Conservation (phyloP, 2,113 vertebrate genomes). For the Pica pica region DNA sequence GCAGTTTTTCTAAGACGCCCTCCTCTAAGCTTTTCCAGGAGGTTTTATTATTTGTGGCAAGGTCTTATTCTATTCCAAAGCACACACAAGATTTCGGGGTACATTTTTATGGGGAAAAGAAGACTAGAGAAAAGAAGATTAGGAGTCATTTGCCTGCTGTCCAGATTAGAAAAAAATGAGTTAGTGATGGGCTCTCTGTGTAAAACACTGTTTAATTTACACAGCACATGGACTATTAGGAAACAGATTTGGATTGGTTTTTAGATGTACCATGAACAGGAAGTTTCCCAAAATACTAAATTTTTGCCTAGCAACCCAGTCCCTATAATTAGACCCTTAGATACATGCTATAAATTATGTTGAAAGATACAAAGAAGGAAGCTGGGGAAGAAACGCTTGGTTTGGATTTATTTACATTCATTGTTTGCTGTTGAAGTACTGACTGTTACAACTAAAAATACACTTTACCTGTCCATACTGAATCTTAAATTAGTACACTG, state of each 20-base stretch:
- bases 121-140: background rate
- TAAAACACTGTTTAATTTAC: background rate
- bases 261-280: background rate
- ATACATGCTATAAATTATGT: background rate
- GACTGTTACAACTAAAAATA: background rate
- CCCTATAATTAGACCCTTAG: conserved; percentile 22
- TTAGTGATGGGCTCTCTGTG: background rate
- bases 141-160: background rate
- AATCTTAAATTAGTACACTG: background rate
- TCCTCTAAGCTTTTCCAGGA: background rate
- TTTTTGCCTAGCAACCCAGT: conserved; percentile 53
- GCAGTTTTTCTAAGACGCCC: background rate
- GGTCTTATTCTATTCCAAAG: background rate
- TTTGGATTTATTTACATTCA: background rate
- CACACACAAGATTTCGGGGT: background rate
- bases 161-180: background rate
- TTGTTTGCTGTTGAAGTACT: background rate
- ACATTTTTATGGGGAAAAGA: background rate
- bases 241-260: background rate
- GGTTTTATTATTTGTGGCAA: background rate
- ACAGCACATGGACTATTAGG: background rate
- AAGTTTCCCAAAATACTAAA: conserved; percentile 40
- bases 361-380: background rate
- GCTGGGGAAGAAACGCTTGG: background rate
- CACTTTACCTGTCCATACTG: background rate